Percentiles rank a stretch among this genome's conserved stretches.
phyloP scores from a whole-genome alignment of 1,140 invertebrate genomes.

The Sitophilus oryzae region DNA sequence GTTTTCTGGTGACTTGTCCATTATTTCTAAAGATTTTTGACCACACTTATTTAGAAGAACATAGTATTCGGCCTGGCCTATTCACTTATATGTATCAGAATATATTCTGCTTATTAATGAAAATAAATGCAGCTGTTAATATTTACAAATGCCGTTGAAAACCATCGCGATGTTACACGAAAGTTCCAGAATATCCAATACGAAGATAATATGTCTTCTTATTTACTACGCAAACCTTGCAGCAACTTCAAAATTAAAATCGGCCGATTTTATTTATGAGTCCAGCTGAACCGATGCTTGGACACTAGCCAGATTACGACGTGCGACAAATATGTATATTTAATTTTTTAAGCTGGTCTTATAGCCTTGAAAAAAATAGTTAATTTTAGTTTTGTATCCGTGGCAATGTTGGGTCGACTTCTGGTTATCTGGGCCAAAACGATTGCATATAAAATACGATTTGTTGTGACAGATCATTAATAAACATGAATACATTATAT shows the following conservation, averaged over 20 bases:
- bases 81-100: too few relatives aligned
- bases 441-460: background rate
- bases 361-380: constrained; percentile 22
- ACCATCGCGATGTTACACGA: too few relatives aligned
- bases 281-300: constrained; percentile 20
- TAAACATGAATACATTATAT: too few relatives aligned
- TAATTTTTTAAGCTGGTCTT: constrained; percentile 17
- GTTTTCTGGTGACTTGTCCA: too few relatives aligned
- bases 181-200: too few relatives aligned
- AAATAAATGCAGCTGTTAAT: too few relatives aligned
- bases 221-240: constrained; percentile 4
- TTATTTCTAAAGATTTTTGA: too few relatives aligned
- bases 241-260: constrained; percentile 9
- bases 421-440: background rate
- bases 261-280: constrained; percentile 28
- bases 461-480: background rate
- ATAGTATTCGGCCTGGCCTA: too few relatives aligned
- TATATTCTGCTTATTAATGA: too few relatives aligned
- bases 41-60: too few relatives aligned
- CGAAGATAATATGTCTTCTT: too few relatives aligned
- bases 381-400: constrained; percentile 23
- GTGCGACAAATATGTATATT: constrained; percentile 9
- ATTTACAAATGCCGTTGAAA: too few relatives aligned
- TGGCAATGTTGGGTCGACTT: background rate
- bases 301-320: constrained; percentile 29